Evolutionary conservation across 37 sponge, comb jelly and placozoan species (phyloP).

Genomic region (Halisarca cf. caerulea): DNA sequence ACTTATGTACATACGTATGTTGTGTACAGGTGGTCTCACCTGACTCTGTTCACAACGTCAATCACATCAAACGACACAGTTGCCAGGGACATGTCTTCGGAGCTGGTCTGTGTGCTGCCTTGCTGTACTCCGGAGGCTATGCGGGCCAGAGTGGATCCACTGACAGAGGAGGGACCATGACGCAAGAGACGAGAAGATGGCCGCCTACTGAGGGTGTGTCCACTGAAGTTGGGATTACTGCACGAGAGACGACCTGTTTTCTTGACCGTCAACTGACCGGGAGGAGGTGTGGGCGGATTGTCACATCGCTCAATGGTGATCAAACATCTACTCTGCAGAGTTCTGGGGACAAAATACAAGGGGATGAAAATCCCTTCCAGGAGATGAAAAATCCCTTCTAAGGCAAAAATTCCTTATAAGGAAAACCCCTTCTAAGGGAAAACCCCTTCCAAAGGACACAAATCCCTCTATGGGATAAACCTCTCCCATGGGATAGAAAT

Average conservation of each 20-base stretch:
- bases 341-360: no score
- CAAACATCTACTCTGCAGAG: background rate
- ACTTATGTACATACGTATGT: background rate
- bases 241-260: background rate
- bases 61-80: background rate
- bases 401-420: no score
- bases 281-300: constrained; percentile 26
- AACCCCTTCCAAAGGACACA: no score
- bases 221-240: constrained; percentile 1
- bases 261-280: background rate
- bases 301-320: constrained; percentile 11
- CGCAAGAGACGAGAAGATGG: constrained; percentile 25
- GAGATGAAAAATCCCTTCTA: no score
- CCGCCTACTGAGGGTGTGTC: background rate
- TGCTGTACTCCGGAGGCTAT: background rate
- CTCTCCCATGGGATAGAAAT: no score
- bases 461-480: no score
- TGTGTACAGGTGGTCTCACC: background rate
- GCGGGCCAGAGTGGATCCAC: background rate
- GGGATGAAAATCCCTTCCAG: no score
- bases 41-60: constrained; percentile 17
- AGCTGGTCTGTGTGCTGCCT: background rate
- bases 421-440: no score
- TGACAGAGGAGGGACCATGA: background rate
- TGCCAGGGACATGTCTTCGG: constrained; percentile 4